Percentiles rank a stretch among this genome's conserved stretches.
These are phyloP conservation scores for Oncorhynchus keta DNA, from an alignment of 2,113 vertebrate species.

Conservation along the genomic window DNA sequence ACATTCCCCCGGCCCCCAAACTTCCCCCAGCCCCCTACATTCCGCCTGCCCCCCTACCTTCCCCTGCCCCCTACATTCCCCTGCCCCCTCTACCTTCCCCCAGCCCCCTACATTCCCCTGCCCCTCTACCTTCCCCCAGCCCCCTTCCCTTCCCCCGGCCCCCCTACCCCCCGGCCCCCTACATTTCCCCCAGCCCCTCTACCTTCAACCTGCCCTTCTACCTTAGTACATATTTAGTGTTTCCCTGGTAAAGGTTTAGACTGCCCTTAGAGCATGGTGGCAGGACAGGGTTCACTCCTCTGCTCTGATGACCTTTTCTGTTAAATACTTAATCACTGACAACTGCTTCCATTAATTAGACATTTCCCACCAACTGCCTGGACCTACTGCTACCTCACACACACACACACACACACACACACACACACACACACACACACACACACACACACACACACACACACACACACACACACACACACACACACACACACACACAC, in stretches of 20 bases:
- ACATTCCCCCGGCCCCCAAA: too few relatives aligned
- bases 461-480: too few relatives aligned
- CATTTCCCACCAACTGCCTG: slow-evolving; percentile 59
- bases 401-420: slow-evolving; percentile 65
- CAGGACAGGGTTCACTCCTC: slow-evolving; percentile 64
- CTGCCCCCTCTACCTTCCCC: too few relatives aligned
- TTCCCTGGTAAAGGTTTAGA: slow-evolving; percentile 81
- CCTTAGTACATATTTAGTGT: slow-evolving; percentile 82
- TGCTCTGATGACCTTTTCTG: slow-evolving; percentile 80
- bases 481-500: too few relatives aligned
- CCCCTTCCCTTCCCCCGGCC: too few relatives aligned
- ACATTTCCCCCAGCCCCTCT: not conserved
- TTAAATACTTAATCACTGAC: slow-evolving; percentile 90
- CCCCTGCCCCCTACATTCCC: too few relatives aligned
- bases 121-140: too few relatives aligned
- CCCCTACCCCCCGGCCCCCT: too few relatives aligned
- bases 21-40: too few relatives aligned
- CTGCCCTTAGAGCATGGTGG: slow-evolving; percentile 94
- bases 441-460: slow-evolving; percentile 6
- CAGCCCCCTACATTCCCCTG: too few relatives aligned
- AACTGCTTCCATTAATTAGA: slow-evolving; percentile 99
- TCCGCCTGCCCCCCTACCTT: too few relatives aligned
- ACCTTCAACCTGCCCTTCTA: slow-evolving; percentile 19
- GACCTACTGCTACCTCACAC: slow-evolving; percentile 13
- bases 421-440: slow-evolving; percentile 62